phyloP scores from a whole-genome alignment of 1,140 invertebrate species.

The Habropoda laboriosa region DNA sequence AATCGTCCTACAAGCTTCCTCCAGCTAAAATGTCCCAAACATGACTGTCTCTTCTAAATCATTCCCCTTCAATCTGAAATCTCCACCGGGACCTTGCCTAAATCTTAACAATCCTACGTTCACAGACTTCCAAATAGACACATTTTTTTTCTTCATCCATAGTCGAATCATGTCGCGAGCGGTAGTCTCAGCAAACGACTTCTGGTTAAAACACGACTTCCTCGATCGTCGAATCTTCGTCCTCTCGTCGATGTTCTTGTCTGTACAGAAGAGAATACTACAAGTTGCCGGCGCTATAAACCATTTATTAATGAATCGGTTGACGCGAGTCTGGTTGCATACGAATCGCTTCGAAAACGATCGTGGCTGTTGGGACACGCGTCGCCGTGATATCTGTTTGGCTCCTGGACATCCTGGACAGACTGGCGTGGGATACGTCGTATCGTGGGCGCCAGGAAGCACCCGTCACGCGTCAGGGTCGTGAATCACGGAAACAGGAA shows the following conservation, averaged over 20 bases:
- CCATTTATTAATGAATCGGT: constrained; percentile 65
- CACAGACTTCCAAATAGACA: neutral
- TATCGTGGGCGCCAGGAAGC: constrained; percentile 62
- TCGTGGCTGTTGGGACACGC: constrained; percentile 44
- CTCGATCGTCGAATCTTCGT: constrained; percentile 39
- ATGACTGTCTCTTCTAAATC: neutral
- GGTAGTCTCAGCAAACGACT: constrained; percentile 29
- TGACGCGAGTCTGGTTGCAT: constrained; percentile 43
- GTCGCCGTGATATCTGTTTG: constrained; percentile 52
- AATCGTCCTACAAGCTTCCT: too few species aligned
- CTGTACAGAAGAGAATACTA: neutral
- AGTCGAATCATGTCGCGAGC: constrained; percentile 30
- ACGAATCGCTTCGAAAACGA: constrained; percentile 43
- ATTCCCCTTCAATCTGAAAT: too few species aligned
- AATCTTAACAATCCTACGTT: neutral
- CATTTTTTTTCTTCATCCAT: constrained; percentile 3
- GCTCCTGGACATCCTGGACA: constrained; percentile 56
- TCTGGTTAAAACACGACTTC: constrained; percentile 62
- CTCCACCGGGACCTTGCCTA: neutral
- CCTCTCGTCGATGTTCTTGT: constrained; percentile 18
- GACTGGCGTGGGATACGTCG: constrained; percentile 27
- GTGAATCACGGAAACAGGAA: constrained; percentile 69
- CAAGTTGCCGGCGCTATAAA: constrained; percentile 43
- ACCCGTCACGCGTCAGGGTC: constrained; percentile 57
- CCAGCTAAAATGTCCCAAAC: too few species aligned